Base-by-base conservation (phyloP, 2,113 vertebrate genomes). In the Crotalus helleri region DNA sequence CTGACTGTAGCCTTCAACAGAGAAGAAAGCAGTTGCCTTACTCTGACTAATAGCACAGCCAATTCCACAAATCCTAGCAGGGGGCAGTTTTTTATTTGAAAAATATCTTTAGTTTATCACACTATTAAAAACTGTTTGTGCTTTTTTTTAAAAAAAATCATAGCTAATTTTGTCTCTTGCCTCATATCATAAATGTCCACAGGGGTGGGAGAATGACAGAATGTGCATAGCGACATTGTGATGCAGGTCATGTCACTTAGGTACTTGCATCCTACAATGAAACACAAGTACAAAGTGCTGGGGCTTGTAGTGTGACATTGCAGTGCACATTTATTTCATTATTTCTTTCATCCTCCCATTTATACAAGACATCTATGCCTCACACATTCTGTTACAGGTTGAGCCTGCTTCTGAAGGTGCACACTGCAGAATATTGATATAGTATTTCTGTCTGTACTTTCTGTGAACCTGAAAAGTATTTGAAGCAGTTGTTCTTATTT, bases 391-490 rank as follows among this genome's bases (percentile, higher is more conserved):
- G 74, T 81, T 81, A 44, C 33, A 81, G 33, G 33, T 44, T 44
- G 44, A 61, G 5, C 9, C 19, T 90, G 1, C 85, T 92, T 55
- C 21, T 24, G 58, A 88, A 89, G 61, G 15, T 93, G 0, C 53
- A 49, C 44, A 44, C 51, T 86, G 53, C 12, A 64, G n/a, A 61
- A 53, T 21, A 87, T 53, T 81, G 29, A 44, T 51, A 55, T 21
- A 26, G 29, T 23, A 53, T 64, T 17, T n/a, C 13, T 51, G 19
- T 15, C 49, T 33, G 44, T 57, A 93, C 29, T 81, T 92, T 88
- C 91, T 74, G 7, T 89, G 91, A 89, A 88, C 51, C 44, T 92
- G 86, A 51, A 88, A 88, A 87, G 13, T 93, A 86, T 93, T 81
- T 85, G 55, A 90, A 85, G 12, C 21, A 93, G 59, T 86, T 86